Conservation (phyloP, 2,797 vertebrate species). For the Anableps anableps region DNA sequence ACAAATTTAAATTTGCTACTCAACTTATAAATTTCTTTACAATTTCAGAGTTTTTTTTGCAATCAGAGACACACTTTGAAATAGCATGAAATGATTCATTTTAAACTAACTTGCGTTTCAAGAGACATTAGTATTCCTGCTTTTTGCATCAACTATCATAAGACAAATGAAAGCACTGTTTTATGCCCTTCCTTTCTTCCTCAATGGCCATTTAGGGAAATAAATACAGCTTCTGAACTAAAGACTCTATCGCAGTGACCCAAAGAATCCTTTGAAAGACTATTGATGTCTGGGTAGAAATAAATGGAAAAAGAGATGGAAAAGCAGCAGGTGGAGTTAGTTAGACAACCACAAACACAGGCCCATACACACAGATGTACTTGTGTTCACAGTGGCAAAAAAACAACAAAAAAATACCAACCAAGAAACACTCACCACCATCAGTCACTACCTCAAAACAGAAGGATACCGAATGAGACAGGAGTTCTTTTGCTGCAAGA, state of each 20-base stretch:
- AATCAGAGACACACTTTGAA: too few species aligned
- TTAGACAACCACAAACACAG: slow-evolving; percentile 24
- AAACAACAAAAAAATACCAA: not conserved
- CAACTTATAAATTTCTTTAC: too few species aligned
- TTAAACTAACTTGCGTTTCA: too few species aligned
- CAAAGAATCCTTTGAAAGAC: slow-evolving; percentile 29
- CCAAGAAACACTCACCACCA: slow-evolving; percentile 55
- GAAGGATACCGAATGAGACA: slow-evolving; percentile 48
- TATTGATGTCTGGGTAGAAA: slow-evolving; percentile 25
- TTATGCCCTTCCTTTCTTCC: slow-evolving; percentile 11
- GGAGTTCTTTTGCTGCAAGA: slow-evolving; percentile 28
- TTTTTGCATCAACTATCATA: too few species aligned
- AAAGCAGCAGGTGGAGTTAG: slow-evolving; percentile 49
- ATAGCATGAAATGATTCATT: too few species aligned
- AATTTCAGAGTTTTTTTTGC: too few species aligned
- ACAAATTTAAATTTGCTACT: too few species aligned
- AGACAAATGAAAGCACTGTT: too few species aligned
- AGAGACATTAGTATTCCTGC: too few species aligned
- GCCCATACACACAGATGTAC: not conserved
- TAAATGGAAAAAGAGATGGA: slow-evolving; percentile 35
- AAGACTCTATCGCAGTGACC: not conserved
- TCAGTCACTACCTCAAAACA: slow-evolving; percentile 60
- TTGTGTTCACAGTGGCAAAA: slow-evolving; percentile 34
- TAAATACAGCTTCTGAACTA: slow-evolving; percentile 19
- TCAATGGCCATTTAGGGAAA: slow-evolving; percentile 4